phyloP scores from a whole-genome alignment of 2,888 invertebrate species.

The Ophion ellenae region DNA sequence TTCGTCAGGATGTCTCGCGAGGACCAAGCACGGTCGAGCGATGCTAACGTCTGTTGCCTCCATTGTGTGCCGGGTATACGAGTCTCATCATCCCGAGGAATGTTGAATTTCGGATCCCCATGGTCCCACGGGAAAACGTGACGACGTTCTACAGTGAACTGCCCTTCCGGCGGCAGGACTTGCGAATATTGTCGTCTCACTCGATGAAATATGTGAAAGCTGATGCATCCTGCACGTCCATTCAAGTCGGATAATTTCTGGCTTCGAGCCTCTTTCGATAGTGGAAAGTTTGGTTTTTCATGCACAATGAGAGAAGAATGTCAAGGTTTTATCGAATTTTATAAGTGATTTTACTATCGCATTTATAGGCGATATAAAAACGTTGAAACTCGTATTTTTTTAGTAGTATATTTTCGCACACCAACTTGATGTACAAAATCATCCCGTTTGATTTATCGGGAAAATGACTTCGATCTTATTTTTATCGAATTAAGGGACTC shows the following conservation, averaged over 20 bases:
- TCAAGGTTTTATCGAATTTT: neutral
- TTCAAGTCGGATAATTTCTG: neutral
- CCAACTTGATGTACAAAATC: no score
- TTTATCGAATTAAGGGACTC: no score
- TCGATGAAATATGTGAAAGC: conserved; percentile 3
- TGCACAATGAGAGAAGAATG: neutral
- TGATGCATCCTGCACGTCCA: neutral
- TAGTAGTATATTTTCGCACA: no score
- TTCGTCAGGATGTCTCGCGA: conserved; percentile 57
- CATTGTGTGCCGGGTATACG: conserved; percentile 38
- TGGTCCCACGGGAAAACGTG: conserved; percentile 41
- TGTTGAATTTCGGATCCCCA: conserved; percentile 40
- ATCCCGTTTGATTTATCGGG: no score
- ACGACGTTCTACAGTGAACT: conserved; percentile 40
- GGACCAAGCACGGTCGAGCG: conserved; percentile 27
- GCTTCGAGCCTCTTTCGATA: neutral
- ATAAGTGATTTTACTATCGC: no score
- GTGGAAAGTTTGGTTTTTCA: neutral
- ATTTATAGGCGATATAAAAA: no score
- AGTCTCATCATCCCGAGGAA: conserved; percentile 53
- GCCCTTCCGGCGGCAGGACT: conserved; percentile 23
- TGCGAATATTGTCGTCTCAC: conserved; percentile 17
- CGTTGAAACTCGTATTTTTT: no score
- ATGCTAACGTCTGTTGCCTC: conserved; percentile 50
- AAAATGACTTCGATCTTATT: no score